phyloP scores from a whole-genome alignment of 1,140 invertebrate genomes.

The Aricia agestis region DNA sequence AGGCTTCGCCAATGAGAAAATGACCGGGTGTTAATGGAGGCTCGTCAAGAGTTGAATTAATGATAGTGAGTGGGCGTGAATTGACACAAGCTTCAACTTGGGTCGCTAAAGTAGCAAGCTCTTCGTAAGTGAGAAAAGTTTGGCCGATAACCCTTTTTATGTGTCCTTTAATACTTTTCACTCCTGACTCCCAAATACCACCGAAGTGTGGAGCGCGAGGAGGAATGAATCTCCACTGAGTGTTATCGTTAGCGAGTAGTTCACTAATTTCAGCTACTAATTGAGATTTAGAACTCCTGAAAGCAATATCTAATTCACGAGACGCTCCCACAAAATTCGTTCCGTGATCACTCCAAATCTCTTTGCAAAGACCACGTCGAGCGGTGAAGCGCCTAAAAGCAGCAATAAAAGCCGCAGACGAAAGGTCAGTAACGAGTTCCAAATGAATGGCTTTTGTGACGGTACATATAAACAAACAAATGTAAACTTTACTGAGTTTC shows the following conservation, averaged over 20 bases:
- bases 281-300: background rate
- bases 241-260: conserved; percentile 16
- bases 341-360: conserved; percentile 19
- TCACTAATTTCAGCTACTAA: background rate
- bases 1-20: conserved; percentile 16
- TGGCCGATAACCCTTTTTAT: conserved; percentile 9
- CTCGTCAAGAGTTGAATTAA: conserved; percentile 14
- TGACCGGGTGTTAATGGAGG: conserved; percentile 13
- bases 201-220: conserved; percentile 23
- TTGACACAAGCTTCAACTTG: conserved; percentile 19
- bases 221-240: conserved; percentile 20
- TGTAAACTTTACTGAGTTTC: conserved; percentile 20
- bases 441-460: conserved; percentile 25
- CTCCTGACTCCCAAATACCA: conserved; percentile 20
- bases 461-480: conserved; percentile 24
- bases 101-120: background rate
- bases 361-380: conserved; percentile 18
- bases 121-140: conserved; percentile 2
- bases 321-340: conserved; percentile 16
- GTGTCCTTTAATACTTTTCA: conserved; percentile 19
- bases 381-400: conserved; percentile 15
- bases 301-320: conserved; percentile 7
- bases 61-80: conserved; percentile 16
- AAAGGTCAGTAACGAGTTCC: conserved; percentile 21
- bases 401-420: conserved; percentile 17